phyloP scores from a whole-genome alignment of 2,888 invertebrate species.

The Lepidochrysops patricia region DNA sequence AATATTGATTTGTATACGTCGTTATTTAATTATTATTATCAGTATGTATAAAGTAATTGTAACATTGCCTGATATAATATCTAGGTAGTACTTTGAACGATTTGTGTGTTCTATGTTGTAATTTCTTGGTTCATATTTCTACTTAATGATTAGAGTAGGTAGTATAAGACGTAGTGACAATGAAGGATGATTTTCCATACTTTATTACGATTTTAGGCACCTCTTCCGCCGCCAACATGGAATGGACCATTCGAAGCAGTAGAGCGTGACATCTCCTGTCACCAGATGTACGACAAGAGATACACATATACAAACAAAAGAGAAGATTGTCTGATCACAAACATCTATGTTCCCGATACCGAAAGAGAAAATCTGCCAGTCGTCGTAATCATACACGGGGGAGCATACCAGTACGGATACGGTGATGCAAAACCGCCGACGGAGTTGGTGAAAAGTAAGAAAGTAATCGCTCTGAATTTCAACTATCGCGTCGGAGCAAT shows the following conservation, averaged over 20 bases:
- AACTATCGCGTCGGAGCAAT: constrained; percentile 42
- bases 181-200: neutral
- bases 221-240: constrained; percentile 38
- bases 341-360: constrained; percentile 30
- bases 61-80: too few relatives aligned
- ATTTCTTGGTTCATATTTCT: neutral
- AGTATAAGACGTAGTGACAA: too few relatives aligned
- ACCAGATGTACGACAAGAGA: constrained; percentile 24
- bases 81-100: too few relatives aligned
- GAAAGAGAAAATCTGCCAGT: constrained; percentile 38
- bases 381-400: constrained; percentile 54
- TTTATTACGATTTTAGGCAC: constrained; percentile 29
- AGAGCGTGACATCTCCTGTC: constrained; percentile 31
- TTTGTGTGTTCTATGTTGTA: too few relatives aligned
- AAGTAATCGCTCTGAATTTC: constrained; percentile 39
- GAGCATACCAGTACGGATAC: constrained; percentile 45
- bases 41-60: too few relatives aligned
- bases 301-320: neutral
- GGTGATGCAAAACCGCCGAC: constrained; percentile 29
- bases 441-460: constrained; percentile 31
- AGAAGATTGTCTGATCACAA: constrained; percentile 33
- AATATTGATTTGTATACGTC: too few relatives aligned
- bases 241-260: constrained; percentile 31
- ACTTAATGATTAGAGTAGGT: neutral
- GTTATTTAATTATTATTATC: too few relatives aligned